These are phyloP conservation scores for Pipra filicauda DNA, from an alignment of 2,113 vertebrate genomes.

Conservation along the genomic window DNA sequence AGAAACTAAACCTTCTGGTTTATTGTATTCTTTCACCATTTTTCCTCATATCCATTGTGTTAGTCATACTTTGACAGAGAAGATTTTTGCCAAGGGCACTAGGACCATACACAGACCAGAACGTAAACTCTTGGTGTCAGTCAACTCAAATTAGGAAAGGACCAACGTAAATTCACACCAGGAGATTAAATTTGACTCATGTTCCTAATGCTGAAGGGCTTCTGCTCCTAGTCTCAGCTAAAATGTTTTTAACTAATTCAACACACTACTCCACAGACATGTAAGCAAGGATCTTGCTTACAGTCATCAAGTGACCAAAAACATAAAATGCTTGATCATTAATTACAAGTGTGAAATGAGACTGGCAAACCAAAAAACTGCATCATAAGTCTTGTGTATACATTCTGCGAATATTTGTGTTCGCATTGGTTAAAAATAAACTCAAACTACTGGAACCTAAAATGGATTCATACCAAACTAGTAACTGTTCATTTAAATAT, in stretches of 20 bases:
- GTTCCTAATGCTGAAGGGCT: neutral
- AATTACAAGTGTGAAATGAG: neutral
- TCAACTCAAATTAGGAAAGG: neutral
- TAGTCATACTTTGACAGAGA: neutral
- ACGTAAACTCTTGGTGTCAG: neutral
- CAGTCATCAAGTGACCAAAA: neutral
- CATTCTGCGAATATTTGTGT: neutral
- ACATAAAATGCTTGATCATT: neutral
- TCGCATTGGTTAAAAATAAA: neutral
- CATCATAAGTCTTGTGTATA: neutral
- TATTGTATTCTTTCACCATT: neutral
- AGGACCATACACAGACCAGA: neutral
- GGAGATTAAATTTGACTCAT: neutral
- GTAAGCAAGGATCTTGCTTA: neutral
- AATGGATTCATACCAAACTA: neutral
- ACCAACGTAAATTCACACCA: neutral
- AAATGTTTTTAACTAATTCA: neutral
- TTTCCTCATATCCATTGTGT: neutral
- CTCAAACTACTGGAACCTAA: neutral
- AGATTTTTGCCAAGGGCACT: neutral
- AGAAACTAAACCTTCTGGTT: neutral
- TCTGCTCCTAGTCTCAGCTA: neutral
- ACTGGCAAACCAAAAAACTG: neutral
- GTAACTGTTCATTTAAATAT: neutral
- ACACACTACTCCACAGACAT: neutral